These are phyloP conservation scores for Marronus borbonicus DNA, from an alignment of 2,888 invertebrate genomes.

Conservation along the genomic window DNA sequence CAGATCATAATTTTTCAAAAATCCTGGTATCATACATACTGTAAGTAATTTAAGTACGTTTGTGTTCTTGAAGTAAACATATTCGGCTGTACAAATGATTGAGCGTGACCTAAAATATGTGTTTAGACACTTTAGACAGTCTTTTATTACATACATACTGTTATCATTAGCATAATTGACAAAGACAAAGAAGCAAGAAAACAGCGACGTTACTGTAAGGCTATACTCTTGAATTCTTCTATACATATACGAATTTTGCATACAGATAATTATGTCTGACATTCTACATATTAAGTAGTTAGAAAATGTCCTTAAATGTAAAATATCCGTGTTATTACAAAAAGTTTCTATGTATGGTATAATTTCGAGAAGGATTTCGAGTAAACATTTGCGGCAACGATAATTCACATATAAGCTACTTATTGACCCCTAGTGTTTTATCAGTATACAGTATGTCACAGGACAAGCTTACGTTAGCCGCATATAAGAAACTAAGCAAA, in stretches of 20 bases:
- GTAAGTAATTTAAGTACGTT: background rate
- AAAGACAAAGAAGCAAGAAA: slow-evolving; percentile 19
- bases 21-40: background rate
- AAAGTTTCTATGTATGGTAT: too few species aligned
- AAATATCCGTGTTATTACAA: background rate
- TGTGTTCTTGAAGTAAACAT: slow-evolving; percentile 18
- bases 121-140: slow-evolving; percentile 10
- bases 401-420: too few species aligned
- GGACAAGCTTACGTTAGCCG: too few species aligned
- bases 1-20: background rate
- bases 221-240: slow-evolving; percentile 1
- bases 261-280: slow-evolving; percentile 3
- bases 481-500: too few species aligned
- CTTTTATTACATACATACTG: slow-evolving; percentile 8
- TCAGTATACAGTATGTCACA: too few species aligned
- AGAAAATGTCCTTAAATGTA: slow-evolving; percentile 8
- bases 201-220: slow-evolving; percentile 3
- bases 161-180: slow-evolving; percentile 1
- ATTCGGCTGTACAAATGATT: background rate
- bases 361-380: too few species aligned
- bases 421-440: too few species aligned
- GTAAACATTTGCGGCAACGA: too few species aligned
- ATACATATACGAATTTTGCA: slow-evolving; percentile 17
- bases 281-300: slow-evolving; percentile 23
- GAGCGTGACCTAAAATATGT: slow-evolving; percentile 28